Conservation (phyloP, 2,888 invertebrate genomes). For the Dasysyrphus tricinctus region DNA sequence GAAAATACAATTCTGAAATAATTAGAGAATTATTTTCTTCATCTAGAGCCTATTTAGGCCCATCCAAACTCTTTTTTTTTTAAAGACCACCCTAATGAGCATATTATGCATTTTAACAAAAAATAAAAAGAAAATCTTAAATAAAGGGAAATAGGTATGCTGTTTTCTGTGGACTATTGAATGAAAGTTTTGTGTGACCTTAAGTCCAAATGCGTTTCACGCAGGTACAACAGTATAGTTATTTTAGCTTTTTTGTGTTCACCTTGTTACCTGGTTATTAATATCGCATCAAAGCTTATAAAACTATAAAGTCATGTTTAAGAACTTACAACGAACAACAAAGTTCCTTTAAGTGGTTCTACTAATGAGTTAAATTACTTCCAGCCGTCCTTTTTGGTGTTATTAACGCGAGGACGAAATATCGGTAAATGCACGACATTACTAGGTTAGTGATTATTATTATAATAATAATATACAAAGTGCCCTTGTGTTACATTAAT, state of each 20-base stretch:
- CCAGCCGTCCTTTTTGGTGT: slow-evolving; percentile 66
- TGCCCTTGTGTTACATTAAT: slow-evolving; percentile 58
- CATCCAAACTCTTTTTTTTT: no score
- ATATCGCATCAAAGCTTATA: slow-evolving; percentile 72
- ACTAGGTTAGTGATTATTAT: slow-evolving; percentile 59
- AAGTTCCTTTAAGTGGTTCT: slow-evolving; percentile 63
- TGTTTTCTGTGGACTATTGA: no score
- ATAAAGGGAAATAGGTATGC: no score
- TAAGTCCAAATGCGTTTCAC: no score
- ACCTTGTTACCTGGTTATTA: slow-evolving; percentile 54
- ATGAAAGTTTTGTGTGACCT: no score
- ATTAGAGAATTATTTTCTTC: no score
- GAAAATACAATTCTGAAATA: no score
- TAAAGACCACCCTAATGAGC: no score
- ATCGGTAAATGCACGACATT: slow-evolving; percentile 72
- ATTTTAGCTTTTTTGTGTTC: slow-evolving; percentile 6
- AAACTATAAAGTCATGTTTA: slow-evolving; percentile 59
- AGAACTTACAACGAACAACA: slow-evolving; percentile 52
- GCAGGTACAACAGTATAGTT: no score
- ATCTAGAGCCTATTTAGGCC: no score
- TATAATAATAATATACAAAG: slow-evolving; percentile 63
- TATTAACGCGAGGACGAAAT: slow-evolving; percentile 55
- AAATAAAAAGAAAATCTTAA: no score
- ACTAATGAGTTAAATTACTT: slow-evolving; percentile 67
- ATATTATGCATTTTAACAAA: no score